Conservation (phyloP, 2,797 vertebrate genomes). For the Cossypha heuglini region DNA sequence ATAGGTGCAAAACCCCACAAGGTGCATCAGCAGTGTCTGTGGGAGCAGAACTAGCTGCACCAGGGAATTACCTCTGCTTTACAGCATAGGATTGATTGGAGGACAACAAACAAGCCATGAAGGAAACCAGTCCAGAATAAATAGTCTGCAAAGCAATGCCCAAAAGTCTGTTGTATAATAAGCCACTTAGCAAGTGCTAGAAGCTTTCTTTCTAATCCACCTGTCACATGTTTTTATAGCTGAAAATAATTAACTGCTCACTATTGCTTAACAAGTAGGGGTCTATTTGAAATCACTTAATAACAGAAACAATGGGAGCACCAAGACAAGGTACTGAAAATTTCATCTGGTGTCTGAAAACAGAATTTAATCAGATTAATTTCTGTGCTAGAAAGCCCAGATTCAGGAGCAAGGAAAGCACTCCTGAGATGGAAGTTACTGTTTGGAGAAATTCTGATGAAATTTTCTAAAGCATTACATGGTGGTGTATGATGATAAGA, state of each 20-base stretch:
- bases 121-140: slow-evolving; percentile 6
- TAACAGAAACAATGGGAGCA: slow-evolving; percentile 5
- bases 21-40: not conserved
- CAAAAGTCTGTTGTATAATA: slow-evolving; percentile 25
- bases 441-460: not conserved
- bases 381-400: not conserved
- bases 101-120: not conserved
- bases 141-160: not conserved
- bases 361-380: not conserved
- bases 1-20: not conserved
- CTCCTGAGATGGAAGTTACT: not conserved
- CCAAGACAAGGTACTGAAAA: not conserved
- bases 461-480: not conserved
- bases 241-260: slow-evolving; percentile 55
- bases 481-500: not conserved
- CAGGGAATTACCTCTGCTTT: not conserved
- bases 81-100: not conserved
- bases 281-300: slow-evolving; percentile 34
- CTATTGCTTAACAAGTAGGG: slow-evolving; percentile 23
- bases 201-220: slow-evolving; percentile 33
- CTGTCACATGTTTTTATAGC: slow-evolving; percentile 40
- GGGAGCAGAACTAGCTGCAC: not conserved
- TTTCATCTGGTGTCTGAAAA: slow-evolving; percentile 16
- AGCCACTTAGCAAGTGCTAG: slow-evolving; percentile 14
- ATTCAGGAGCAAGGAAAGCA: not conserved